Evolutionary conservation across 2,113 vertebrate species (phyloP), one percentile per base, ranked within the genome.

Genomic region (Ctenodactylus gundi): DNA sequence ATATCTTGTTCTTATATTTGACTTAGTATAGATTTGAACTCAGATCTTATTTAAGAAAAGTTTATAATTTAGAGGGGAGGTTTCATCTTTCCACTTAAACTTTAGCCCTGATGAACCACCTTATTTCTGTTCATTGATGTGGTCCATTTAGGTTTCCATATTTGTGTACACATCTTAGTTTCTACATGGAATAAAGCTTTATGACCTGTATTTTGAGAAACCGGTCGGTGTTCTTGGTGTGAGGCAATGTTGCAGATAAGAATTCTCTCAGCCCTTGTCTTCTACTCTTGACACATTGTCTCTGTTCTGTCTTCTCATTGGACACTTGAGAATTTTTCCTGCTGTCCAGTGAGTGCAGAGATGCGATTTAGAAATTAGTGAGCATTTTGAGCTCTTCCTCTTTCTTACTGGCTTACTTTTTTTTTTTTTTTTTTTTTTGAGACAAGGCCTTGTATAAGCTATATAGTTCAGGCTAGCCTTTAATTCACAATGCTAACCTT

Each of bases 301-400:
- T 92, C 65, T 27, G 8, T 55, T 86, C 31, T 89, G 25, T 85
- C 15, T 78, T 90, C 44, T 76, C 8, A 81, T 65, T 85, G 46
- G 10, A 31, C 1, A 20, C 39, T 44, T 53, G 5, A 85, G 44
- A 75, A 41, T 62, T 85, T 93, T 53, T 10, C 87, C 85, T 49
- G 29, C 25, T 86, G 93, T 95, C 70, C 12, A 27, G 15, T 39
- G 29, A 68, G 46, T 23, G 65, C 57, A 73, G 8, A 29, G 3
- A 77, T 58, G 14, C n/a, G 83, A 36, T 46, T 76, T 86, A n/a
- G n/a, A n/a, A n/a, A n/a, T n/a, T n/a, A 53, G n/a, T 85, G 18
- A 84, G 29, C 20, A 88, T 73, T 85, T 85, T n/a, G 41, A 70
- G 27, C n/a, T 88, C 23, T 51, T 91, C 94, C 93, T 62, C 34